phyloP scores from a whole-genome alignment of 2,797 vertebrate species.

The Discoglossus pictus region DNA sequence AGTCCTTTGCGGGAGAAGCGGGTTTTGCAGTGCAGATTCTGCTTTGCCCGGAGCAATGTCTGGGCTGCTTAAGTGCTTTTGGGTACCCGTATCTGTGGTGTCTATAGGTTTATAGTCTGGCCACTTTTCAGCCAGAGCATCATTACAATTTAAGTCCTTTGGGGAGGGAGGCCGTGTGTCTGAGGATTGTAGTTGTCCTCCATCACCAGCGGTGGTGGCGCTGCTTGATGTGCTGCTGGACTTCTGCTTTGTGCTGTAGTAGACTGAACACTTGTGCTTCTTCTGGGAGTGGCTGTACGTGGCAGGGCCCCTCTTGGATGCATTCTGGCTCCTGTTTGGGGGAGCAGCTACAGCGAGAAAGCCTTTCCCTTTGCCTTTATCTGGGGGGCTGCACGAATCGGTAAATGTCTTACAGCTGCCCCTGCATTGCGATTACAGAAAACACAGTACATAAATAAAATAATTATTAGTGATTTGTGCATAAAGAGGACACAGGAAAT shows the following conservation, averaged over 20 bases:
- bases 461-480: neutral
- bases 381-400: conserved; percentile 84
- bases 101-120: conserved; percentile 65
- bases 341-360: conserved; percentile 78
- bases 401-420: conserved; percentile 91
- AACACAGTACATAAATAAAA: conserved; percentile 1
- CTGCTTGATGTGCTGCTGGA: conserved; percentile 61
- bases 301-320: conserved; percentile 80
- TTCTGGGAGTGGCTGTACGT: conserved; percentile 82
- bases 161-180: conserved; percentile 62
- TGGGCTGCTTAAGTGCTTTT: conserved; percentile 67
- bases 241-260: conserved; percentile 85
- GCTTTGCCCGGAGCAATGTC: conserved; percentile 68
- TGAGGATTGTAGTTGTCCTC: conserved; percentile 67
- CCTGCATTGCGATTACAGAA: conserved; percentile 68
- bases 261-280: conserved; percentile 92
- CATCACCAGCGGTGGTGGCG: conserved; percentile 63
- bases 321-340: conserved; percentile 77
- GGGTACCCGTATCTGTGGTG: conserved; percentile 61
- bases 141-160: conserved; percentile 64
- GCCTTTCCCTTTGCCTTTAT: conserved; percentile 94
- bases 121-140: conserved; percentile 66
- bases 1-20: conserved; percentile 63
- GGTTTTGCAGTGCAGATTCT: conserved; percentile 68
- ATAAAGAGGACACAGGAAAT: neutral